phyloP scores from a whole-genome alignment of 2,797 vertebrate genomes.

The Schizopygopsis pylzovi region DNA sequence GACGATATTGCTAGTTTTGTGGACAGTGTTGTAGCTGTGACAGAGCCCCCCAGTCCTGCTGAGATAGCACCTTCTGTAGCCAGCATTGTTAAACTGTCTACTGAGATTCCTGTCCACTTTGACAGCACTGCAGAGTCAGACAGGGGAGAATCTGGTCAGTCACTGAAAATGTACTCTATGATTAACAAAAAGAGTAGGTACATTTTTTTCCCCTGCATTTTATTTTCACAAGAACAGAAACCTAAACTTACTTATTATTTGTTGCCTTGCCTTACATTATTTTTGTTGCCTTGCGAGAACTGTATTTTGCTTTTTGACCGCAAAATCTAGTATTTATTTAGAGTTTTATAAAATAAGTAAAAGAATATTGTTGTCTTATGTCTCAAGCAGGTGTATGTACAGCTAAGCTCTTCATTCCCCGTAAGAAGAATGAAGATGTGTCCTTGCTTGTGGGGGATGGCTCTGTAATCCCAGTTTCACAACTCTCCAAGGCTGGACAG shows the following conservation, averaged over 20 bases:
- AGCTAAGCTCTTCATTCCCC: slow-evolving; percentile 79
- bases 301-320: neutral
- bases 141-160: slow-evolving; percentile 74
- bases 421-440: slow-evolving; percentile 77
- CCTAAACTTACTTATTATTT: neutral
- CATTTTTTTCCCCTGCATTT: neutral
- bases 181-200: neutral
- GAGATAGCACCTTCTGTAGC: slow-evolving; percentile 73
- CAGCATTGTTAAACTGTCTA: slow-evolving; percentile 92
- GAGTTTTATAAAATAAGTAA: neutral
- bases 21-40: slow-evolving; percentile 75
- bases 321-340: neutral
- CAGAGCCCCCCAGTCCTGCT: slow-evolving; percentile 71
- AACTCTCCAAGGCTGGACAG: slow-evolving; percentile 56
- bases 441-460: slow-evolving; percentile 75
- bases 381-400: slow-evolving; percentile 61
- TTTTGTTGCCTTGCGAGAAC: neutral
- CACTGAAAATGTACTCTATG: neutral
- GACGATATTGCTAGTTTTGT: slow-evolving; percentile 69
- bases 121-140: slow-evolving; percentile 71
- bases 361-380: neutral
- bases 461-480: slow-evolving; percentile 51
- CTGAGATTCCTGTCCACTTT: slow-evolving; percentile 77
- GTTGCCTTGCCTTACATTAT: neutral
- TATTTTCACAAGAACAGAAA: neutral